Conservation (phyloP, 1,140 invertebrate genomes). For the Cardiocondyla obscurior region DNA sequence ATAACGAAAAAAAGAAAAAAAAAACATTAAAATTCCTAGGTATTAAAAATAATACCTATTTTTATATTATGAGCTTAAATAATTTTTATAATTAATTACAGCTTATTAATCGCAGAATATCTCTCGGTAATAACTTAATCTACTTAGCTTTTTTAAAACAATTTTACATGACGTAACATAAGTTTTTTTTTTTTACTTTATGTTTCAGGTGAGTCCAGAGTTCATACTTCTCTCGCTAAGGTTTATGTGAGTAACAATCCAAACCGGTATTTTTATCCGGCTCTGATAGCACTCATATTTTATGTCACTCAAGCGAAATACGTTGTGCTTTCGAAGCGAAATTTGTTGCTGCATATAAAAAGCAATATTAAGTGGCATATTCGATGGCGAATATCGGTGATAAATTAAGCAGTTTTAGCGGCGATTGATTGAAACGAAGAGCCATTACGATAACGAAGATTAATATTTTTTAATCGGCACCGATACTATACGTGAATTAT, state of each 20-base stretch:
- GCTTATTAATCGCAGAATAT: background rate
- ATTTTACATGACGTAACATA: conserved; percentile 1
- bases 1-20: no score
- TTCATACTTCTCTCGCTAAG: background rate
- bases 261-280: conserved; percentile 9
- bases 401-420: conserved; percentile 25
- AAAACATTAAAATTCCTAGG: background rate
- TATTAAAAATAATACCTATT: background rate
- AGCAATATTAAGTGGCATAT: background rate
- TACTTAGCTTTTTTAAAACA: background rate
- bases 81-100: background rate
- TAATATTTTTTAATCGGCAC: conserved; percentile 17
- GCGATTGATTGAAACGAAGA: background rate
- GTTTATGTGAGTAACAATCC: conserved; percentile 18
- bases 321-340: conserved; percentile 1
- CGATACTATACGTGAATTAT: background rate
- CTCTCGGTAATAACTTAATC: background rate
- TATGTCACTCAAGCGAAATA: background rate
- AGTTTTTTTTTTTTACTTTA: conserved; percentile 11
- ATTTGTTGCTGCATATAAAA: background rate
- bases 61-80: background rate
- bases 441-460: conserved; percentile 2
- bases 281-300: conserved; percentile 20
- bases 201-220: conserved; percentile 15
- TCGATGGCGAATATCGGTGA: background rate